Conservation (phyloP, 1,140 invertebrate genomes). For the Lerema accius region DNA sequence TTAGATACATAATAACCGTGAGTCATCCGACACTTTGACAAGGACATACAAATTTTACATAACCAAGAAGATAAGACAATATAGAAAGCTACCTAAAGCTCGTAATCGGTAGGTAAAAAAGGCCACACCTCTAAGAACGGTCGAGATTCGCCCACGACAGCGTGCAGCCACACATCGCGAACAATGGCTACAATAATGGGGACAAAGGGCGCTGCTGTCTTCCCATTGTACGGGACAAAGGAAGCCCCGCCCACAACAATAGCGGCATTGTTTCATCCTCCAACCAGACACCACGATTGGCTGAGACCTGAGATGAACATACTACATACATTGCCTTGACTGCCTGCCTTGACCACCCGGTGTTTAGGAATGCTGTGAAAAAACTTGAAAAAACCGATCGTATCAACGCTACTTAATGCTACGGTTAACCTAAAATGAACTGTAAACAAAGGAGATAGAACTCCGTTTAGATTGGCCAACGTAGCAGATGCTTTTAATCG, state of each 20-base stretch:
- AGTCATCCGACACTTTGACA: too few species aligned
- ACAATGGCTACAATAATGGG: slow-evolving; percentile 56
- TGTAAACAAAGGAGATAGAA: neutral
- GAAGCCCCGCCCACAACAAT: slow-evolving; percentile 62
- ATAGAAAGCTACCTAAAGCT: neutral
- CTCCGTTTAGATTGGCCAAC: slow-evolving; percentile 12
- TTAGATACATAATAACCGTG: too few species aligned
- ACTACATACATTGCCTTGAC: slow-evolving; percentile 1
- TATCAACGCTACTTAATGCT: slow-evolving; percentile 49
- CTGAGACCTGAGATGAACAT: slow-evolving; percentile 40
- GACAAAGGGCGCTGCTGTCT: slow-evolving; percentile 61
- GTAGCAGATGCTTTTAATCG: slow-evolving; percentile 55
- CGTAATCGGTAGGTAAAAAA: slow-evolving; percentile 39
- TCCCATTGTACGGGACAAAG: slow-evolving; percentile 72
- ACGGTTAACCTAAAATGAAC: slow-evolving; percentile 13
- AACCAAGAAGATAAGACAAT: too few species aligned
- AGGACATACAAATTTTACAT: too few species aligned
- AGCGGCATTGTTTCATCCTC: slow-evolving; percentile 67
- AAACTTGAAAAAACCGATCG: slow-evolving; percentile 40
- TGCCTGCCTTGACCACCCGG: slow-evolving; percentile 56
- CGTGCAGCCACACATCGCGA: slow-evolving; percentile 40
- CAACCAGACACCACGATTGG: slow-evolving; percentile 48
- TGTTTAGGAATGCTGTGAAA: slow-evolving; percentile 50
- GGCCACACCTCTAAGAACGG: slow-evolving; percentile 37
- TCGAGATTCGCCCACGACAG: slow-evolving; percentile 27